A percentile compares a stretch with the other conserved stretches of the same genome.
Evolutionary conservation across 2,113 vertebrate genomes (phyloP).

Genomic region (Sceloporus undulatus): DNA sequence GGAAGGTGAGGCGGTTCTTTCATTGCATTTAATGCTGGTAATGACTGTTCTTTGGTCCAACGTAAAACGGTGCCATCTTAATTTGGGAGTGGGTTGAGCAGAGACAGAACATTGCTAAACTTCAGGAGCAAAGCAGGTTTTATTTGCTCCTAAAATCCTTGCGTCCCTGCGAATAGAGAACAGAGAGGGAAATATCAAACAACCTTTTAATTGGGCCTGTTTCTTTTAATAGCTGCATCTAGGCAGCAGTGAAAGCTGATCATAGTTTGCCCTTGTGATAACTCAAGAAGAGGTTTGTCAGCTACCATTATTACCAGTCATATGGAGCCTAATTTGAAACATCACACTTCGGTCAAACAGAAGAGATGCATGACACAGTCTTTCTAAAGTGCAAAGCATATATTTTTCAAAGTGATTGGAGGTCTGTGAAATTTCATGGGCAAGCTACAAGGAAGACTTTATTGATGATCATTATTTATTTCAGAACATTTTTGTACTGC

Average conservation of each 20-base stretch:
- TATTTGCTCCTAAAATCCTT: not conserved
- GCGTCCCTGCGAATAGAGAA: not conserved
- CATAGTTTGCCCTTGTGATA: constrained; percentile 1
- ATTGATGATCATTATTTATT: not conserved
- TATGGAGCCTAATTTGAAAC: not conserved
- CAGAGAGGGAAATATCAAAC: not conserved
- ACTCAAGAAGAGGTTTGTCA: not conserved
- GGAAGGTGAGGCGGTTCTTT: too few relatives aligned
- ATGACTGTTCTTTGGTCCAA: too few relatives aligned
- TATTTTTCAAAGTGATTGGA: not conserved
- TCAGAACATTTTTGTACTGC: too few relatives aligned
- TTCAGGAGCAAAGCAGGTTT: not conserved
- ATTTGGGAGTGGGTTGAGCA: not conserved
- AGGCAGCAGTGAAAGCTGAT: not conserved
- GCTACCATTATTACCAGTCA: not conserved
- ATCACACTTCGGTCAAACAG: not conserved
- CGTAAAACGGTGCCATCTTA: not conserved
- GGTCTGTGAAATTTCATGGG: not conserved
- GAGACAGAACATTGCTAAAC: not conserved
- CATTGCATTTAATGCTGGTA: too few relatives aligned
- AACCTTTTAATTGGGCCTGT: constrained; percentile 1
- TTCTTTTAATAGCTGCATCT: not conserved
- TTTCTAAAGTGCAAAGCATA: not conserved
- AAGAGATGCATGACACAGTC: not conserved
- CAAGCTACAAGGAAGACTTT: not conserved